phyloP scores from a whole-genome alignment of 1,140 invertebrate genomes.

The Rhysida immarginata region DNA sequence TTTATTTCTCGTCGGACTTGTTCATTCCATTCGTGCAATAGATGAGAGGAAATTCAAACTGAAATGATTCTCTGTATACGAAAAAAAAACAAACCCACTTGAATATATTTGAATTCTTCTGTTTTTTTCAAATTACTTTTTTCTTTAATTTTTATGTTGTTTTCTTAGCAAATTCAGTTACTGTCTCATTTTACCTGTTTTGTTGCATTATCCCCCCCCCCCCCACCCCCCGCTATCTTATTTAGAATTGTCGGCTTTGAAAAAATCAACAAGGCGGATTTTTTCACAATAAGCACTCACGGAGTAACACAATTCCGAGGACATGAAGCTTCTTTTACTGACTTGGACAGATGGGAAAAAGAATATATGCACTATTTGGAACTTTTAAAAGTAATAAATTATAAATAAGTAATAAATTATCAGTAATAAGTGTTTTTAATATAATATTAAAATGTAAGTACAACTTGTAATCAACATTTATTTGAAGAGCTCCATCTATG shows the following conservation, averaged over 20 bases:
- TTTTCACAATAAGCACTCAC: slow-evolving; percentile 1
- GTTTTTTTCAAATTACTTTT: background rate
- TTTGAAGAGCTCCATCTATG: too few relatives aligned
- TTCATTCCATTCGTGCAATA: too few relatives aligned
- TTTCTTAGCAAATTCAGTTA: too few relatives aligned
- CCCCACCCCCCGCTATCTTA: background rate
- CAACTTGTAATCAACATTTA: too few relatives aligned
- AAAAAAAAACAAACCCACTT: too few relatives aligned
- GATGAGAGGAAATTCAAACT: too few relatives aligned
- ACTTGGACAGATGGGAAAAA: slow-evolving; percentile 4
- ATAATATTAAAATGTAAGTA: too few relatives aligned
- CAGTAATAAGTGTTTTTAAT: background rate
- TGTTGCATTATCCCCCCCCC: too few relatives aligned
- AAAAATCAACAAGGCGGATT: slow-evolving; percentile 3
- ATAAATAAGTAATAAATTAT: background rate
- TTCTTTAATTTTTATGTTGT: background rate
- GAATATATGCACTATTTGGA: background rate
- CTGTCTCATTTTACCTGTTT: too few relatives aligned
- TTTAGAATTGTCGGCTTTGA: slow-evolving; percentile 5
- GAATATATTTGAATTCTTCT: too few relatives aligned
- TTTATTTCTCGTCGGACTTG: too few relatives aligned
- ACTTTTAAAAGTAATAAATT: background rate
- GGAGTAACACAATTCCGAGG: background rate
- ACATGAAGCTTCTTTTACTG: background rate
- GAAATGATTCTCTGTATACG: too few relatives aligned